These are phyloP conservation scores for Paradisaea rubra DNA, from an alignment of 2,113 vertebrate species.

Conservation along the genomic window DNA sequence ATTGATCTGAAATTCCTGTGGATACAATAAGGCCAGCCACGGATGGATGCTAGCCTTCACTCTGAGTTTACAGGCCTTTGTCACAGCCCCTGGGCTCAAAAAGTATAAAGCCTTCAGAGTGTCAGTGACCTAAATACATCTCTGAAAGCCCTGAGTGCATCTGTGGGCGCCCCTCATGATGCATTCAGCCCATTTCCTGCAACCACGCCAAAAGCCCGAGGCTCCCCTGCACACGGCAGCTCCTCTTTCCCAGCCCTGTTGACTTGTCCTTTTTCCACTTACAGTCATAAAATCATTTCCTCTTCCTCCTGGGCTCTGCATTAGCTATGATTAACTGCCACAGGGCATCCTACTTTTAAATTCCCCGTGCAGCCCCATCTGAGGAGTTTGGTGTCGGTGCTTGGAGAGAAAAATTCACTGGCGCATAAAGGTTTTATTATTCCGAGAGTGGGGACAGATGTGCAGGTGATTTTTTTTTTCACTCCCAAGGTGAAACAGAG, in stretches of 20 bases:
- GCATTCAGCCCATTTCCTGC: slow-evolving; percentile 2
- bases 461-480: not conserved
- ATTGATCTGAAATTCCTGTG: slow-evolving; percentile 55
- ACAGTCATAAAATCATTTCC: slow-evolving; percentile 15
- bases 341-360: slow-evolving; percentile 5
- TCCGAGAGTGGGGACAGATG: not conserved
- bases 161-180: not conserved
- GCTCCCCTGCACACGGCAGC: not conserved
- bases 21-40: slow-evolving; percentile 56
- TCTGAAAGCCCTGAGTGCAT: not conserved
- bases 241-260: not conserved
- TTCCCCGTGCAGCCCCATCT: not conserved
- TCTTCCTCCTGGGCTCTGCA: not conserved
- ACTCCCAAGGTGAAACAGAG: not conserved
- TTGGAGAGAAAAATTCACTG: not conserved
- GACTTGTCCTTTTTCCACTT: slow-evolving; percentile 2
- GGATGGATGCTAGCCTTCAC: slow-evolving; percentile 52
- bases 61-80: slow-evolving; percentile 39
- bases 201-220: not conserved
- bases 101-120: slow-evolving; percentile 37
- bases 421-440: not conserved
- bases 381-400: not conserved
- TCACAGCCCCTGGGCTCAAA: slow-evolving; percentile 1
- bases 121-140: slow-evolving; percentile 49
- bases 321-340: not conserved